These are phyloP conservation scores for Sterna hirundo DNA, from an alignment of 2,113 vertebrate genomes.

Conservation along the genomic window DNA sequence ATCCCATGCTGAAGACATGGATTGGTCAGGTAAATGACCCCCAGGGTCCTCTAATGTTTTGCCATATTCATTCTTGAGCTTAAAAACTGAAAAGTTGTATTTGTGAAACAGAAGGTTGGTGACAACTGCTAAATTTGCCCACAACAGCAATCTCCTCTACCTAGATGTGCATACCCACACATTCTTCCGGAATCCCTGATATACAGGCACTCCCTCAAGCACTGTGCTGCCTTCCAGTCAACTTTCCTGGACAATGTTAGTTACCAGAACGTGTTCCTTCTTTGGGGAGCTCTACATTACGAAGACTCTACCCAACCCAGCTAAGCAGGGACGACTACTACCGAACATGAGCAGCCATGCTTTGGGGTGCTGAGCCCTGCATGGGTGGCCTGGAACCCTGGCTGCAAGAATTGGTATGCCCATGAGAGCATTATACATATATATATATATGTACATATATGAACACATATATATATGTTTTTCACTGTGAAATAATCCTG, in stretches of 20 bases:
- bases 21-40: not conserved
- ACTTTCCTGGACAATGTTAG: not conserved
- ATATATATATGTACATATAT: too few relatives aligned
- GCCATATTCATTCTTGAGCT: not conserved
- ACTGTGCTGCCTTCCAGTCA: not conserved
- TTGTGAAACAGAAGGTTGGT: not conserved
- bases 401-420: not conserved
- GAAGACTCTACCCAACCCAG: not conserved
- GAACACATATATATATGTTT: not conserved
- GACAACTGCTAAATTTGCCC: not conserved
- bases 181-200: not conserved
- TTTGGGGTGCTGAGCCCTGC: not conserved
- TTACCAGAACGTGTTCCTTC: not conserved
- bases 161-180: rapidly evolving
- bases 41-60: not conserved
- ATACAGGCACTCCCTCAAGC: not conserved
- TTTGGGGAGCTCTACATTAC: not conserved
- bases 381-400: not conserved
- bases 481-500: not conserved
- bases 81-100: not conserved
- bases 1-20: not conserved
- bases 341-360: not conserved
- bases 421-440: not conserved
- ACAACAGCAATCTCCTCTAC: not conserved
- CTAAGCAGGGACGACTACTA: not conserved